These are phyloP conservation scores for Pao palembangensis DNA, from an alignment of 2,113 vertebrate species.

Conservation along the genomic window DNA sequence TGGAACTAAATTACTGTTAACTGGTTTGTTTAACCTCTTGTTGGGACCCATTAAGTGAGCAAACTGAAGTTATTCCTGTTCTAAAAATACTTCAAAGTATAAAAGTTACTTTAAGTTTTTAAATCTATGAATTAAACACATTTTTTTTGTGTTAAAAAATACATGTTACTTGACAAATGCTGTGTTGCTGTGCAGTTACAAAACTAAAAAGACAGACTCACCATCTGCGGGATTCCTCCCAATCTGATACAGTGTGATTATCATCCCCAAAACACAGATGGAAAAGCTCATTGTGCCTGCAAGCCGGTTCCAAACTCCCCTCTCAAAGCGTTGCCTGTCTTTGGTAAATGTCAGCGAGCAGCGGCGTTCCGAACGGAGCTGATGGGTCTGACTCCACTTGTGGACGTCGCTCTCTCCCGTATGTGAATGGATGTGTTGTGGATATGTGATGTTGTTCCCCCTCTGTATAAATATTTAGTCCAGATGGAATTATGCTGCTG, in stretches of 20 bases:
- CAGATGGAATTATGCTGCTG: conserved; percentile 77
- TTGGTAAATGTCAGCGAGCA: conserved; percentile 28
- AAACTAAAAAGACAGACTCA: conserved; percentile 54
- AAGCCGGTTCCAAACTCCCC: conserved; percentile 16
- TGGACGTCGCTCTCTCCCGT: conserved; percentile 54
- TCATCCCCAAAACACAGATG: conserved; percentile 44
- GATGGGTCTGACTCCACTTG: conserved; percentile 27
- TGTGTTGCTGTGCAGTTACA: not conserved
- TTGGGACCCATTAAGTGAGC: too few species aligned
- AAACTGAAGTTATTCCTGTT: too few species aligned
- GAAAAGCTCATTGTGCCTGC: conserved; percentile 59
- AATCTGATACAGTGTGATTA: conserved; percentile 64
- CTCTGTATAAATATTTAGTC: conserved; percentile 82
- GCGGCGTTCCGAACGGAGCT: conserved; percentile 30
- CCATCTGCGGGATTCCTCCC: conserved; percentile 64
- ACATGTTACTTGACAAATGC: too few species aligned
- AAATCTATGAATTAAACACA: too few species aligned
- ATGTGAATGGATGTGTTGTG: conserved; percentile 77
- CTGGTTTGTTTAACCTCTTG: too few species aligned
- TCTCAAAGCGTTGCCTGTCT: conserved; percentile 19
- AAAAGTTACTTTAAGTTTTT: too few species aligned
- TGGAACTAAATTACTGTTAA: too few species aligned
- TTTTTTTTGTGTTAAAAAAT: too few species aligned
- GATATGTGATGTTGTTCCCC: conserved; percentile 74
- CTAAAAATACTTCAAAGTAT: too few species aligned